phyloP scores from a whole-genome alignment of 1,140 invertebrate genomes.

The Drosophila parabipectinata region DNA sequence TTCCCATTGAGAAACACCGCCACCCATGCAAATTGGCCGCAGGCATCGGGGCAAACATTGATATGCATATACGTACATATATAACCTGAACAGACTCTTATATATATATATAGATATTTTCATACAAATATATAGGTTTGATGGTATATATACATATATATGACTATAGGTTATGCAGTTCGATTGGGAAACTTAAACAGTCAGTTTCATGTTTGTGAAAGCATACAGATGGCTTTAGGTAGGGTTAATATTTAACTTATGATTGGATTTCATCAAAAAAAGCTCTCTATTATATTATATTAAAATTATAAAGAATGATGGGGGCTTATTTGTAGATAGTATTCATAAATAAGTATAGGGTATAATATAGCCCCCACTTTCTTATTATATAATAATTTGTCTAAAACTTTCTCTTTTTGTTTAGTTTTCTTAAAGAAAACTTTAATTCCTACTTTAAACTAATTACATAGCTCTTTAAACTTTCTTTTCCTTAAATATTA shows the following conservation, averaged over 20 bases:
- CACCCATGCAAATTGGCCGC: slow-evolving; percentile 65
- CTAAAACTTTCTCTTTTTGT: no score
- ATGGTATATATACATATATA: slow-evolving; percentile 6
- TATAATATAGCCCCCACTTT: no score
- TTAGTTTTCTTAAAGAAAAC: no score
- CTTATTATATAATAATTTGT: no score
- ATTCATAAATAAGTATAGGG: no score
- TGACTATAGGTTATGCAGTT: slow-evolving; percentile 18
- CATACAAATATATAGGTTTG: not conserved
- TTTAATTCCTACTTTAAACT: no score
- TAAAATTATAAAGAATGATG: no score
- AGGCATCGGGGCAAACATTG: slow-evolving; percentile 62
- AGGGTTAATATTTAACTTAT: not conserved
- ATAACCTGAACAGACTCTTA: slow-evolving; percentile 13
- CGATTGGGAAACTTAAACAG: not conserved
- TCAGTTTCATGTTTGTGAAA: not conserved
- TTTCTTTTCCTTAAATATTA: not conserved
- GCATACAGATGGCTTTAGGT: not conserved
- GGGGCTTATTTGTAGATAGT: no score
- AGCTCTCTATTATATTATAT: no score
- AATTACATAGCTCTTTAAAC: no score
- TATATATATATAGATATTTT: not conserved
- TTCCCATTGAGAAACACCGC: slow-evolving; percentile 7
- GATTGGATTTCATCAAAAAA: no score
- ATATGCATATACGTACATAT: slow-evolving; percentile 29